Evolutionary conservation across 2,888 invertebrate genomes (phyloP).

Genomic region (Tyria jacobaeae): DNA sequence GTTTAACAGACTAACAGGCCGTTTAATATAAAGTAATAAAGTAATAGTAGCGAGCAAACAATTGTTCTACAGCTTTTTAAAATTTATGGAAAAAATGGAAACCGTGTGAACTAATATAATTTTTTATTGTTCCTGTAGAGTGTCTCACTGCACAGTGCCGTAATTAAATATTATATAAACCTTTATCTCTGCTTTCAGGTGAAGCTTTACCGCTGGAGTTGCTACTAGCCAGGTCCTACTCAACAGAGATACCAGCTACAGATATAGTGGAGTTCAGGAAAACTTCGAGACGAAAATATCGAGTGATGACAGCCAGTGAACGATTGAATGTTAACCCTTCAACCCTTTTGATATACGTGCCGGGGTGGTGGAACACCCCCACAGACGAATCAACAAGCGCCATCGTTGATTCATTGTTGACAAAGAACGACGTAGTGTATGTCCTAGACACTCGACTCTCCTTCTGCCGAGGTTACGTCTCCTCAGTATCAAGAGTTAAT

Average conservation of each 20-base stretch:
- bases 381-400: conserved; percentile 69
- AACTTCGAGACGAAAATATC: conserved; percentile 48
- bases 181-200: conserved; percentile 61
- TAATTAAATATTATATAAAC: neutral
- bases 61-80: too few relatives aligned
- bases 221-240: conserved; percentile 59
- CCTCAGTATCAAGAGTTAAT: conserved; percentile 68
- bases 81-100: too few relatives aligned
- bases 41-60: too few relatives aligned
- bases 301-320: conserved; percentile 55
- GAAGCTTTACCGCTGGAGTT: conserved; percentile 70
- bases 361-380: conserved; percentile 80
- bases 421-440: conserved; percentile 60
- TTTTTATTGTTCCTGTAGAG: too few relatives aligned
- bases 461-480: conserved; percentile 74
- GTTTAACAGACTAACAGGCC: too few relatives aligned
- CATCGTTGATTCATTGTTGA: conserved; percentile 64
- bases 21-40: too few relatives aligned
- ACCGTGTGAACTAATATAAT: too few relatives aligned
- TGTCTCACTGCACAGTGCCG: too few relatives aligned
- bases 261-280: conserved; percentile 63
- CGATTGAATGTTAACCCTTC: conserved; percentile 30
- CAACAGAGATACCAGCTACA: conserved; percentile 55
- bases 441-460: conserved; percentile 70
- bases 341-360: conserved; percentile 68